These are phyloP conservation scores for Scaptomyza flava DNA, from an alignment of 2,888 invertebrate species.

Conservation along the genomic window DNA sequence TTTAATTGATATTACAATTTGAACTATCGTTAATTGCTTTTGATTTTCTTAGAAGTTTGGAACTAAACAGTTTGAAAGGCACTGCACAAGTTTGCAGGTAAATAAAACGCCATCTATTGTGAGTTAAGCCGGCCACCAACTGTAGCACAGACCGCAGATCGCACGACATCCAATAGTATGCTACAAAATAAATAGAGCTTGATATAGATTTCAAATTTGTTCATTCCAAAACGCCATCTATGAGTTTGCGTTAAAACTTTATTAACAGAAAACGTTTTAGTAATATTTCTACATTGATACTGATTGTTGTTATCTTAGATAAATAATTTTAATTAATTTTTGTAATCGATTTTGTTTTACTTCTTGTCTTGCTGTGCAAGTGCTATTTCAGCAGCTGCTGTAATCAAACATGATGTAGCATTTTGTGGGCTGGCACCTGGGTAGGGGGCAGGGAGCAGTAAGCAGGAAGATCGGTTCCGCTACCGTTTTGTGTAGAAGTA, in stretches of 20 bases:
- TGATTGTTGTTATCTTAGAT: neutral
- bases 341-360: neutral
- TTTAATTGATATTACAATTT: no score
- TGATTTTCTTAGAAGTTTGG: neutral
- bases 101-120: constrained; percentile 23
- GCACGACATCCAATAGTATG: constrained; percentile 14
- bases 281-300: neutral
- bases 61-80: constrained; percentile 1
- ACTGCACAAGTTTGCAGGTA: neutral
- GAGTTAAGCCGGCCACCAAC: neutral
- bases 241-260: no score
- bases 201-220: neutral
- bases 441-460: constrained; percentile 17
- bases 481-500: constrained; percentile 66
- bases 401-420: constrained; percentile 50
- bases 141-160: neutral
- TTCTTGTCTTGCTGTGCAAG: neutral
- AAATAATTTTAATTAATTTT: neutral
- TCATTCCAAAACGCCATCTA: neutral
- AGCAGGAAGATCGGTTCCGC: constrained; percentile 33
- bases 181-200: neutral
- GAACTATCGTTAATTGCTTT: no score
- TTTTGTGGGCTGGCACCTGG: constrained; percentile 35
- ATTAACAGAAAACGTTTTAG: neutral
- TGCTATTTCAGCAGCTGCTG: constrained; percentile 38